Percentiles rank a stretch among this genome's conserved stretches.
These are phyloP conservation scores for Zeuzera pyrina DNA, from an alignment of 2,888 invertebrate genomes.

Conservation along the genomic window DNA sequence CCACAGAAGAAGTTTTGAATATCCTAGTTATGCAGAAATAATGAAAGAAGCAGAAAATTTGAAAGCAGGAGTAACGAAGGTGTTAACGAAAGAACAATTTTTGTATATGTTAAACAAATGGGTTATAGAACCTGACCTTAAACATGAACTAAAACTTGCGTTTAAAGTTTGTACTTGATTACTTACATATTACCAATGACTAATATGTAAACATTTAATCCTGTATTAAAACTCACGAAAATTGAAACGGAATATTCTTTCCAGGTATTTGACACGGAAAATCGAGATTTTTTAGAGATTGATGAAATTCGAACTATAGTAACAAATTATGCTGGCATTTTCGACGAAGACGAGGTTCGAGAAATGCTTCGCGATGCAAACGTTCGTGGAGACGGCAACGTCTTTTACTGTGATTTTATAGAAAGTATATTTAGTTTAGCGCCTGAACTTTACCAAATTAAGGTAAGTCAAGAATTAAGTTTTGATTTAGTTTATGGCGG, in stretches of 20 bases:
- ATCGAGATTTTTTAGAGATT: constrained; percentile 40
- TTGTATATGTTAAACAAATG: constrained; percentile 47
- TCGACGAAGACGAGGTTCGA: constrained; percentile 30
- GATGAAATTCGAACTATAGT: constrained; percentile 41
- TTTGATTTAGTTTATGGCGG: background rate
- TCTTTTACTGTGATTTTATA: constrained; percentile 46
- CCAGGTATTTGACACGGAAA: constrained; percentile 58
- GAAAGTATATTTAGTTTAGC: constrained; percentile 47
- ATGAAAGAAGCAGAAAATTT: constrained; percentile 46
- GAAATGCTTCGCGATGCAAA: constrained; percentile 55
- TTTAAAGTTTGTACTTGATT: constrained; percentile 34
- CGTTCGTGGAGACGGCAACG: constrained; percentile 48
- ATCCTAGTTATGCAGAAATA: constrained; percentile 49
- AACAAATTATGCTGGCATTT: constrained; percentile 33
- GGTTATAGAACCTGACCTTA: constrained; percentile 37
- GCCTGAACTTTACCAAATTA: constrained; percentile 43
- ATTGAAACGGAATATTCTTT: constrained; percentile 1
- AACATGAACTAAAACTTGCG: constrained; percentile 49
- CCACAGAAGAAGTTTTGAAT: constrained; percentile 48
- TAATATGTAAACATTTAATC: background rate
- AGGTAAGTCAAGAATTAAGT: constrained; percentile 25
- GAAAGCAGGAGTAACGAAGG: constrained; percentile 33
- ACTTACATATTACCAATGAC: background rate
- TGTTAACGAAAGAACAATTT: constrained; percentile 48
- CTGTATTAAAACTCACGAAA: no score